Percentiles rank a stretch among this genome's conserved stretches.
These are phyloP conservation scores for Ptychochromis oligacanthus DNA, from an alignment of 2,113 vertebrate species.

Conservation along the genomic window DNA sequence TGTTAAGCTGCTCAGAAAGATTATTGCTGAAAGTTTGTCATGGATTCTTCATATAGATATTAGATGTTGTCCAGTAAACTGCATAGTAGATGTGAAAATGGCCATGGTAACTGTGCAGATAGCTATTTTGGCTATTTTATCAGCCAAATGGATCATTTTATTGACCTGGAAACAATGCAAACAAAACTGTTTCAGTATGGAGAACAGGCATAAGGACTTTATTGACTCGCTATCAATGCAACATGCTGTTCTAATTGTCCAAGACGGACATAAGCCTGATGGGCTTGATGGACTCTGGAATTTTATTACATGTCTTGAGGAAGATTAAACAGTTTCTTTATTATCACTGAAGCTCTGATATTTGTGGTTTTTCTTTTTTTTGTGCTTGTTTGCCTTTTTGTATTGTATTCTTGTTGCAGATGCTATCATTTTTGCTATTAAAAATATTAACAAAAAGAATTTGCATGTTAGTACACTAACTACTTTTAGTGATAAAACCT, in stretches of 20 bases:
- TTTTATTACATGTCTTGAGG: background rate
- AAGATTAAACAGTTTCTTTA: background rate
- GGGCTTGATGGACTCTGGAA: constrained; percentile 2
- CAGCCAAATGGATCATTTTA: background rate
- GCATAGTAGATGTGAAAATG: background rate
- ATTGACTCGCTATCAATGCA: constrained; percentile 2
- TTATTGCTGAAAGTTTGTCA: background rate
- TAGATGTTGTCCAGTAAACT: background rate
- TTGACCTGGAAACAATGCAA: background rate
- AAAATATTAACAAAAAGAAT: too few species aligned
- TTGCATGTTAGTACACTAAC: too few species aligned
- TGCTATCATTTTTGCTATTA: too few species aligned
- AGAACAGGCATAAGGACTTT: constrained; percentile 6
- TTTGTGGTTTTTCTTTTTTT: background rate
- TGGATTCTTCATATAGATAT: too few species aligned
- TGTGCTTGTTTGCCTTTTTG: background rate
- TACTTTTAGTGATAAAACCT: background rate
- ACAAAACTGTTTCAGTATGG: background rate
- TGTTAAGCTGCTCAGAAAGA: background rate
- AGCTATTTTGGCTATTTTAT: background rate
- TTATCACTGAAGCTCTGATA: background rate
- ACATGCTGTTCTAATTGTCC: constrained; percentile 7
- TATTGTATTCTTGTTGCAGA: too few species aligned
- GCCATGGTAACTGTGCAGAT: background rate
- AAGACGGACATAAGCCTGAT: background rate